Evolutionary conservation across 2,888 invertebrate genomes (phyloP).

Genomic region (Phortica magna): DNA sequence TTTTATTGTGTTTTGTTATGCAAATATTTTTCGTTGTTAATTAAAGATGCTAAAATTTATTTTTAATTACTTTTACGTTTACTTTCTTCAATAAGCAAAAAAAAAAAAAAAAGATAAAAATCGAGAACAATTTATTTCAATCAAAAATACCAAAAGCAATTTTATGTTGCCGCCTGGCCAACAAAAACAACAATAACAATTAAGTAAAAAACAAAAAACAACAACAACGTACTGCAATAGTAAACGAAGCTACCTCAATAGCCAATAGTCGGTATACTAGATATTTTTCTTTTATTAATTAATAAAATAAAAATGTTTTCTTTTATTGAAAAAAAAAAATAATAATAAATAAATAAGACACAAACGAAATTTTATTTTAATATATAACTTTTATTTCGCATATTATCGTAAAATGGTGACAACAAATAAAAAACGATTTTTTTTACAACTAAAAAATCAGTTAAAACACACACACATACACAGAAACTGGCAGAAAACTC

Average conservation of each 20-base stretch:
- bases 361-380: constrained; percentile 24
- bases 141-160: constrained; percentile 39
- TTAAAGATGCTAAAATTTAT: constrained; percentile 57
- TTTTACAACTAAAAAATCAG: constrained; percentile 32
- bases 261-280: constrained; percentile 68
- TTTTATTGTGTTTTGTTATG: background rate
- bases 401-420: constrained; percentile 66
- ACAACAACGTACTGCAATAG: constrained; percentile 77
- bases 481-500: constrained; percentile 39
- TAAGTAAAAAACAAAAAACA: constrained; percentile 21
- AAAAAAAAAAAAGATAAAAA: constrained; percentile 31
- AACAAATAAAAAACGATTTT: constrained; percentile 38
- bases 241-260: constrained; percentile 78
- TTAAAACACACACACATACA: constrained; percentile 36
- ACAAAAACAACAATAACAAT: constrained; percentile 53
- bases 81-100: constrained; percentile 43
- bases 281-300: constrained; percentile 25
- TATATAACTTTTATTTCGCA: constrained; percentile 42
- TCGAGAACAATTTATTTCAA: constrained; percentile 42
- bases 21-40: constrained; percentile 1
- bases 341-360: constrained; percentile 34
- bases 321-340: constrained; percentile 3
- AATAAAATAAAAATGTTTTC: constrained; percentile 33
- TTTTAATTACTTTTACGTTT: constrained; percentile 52
- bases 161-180: constrained; percentile 40